phyloP scores from a whole-genome alignment of 1,140 invertebrate species.

The Lucilia cuprina region DNA sequence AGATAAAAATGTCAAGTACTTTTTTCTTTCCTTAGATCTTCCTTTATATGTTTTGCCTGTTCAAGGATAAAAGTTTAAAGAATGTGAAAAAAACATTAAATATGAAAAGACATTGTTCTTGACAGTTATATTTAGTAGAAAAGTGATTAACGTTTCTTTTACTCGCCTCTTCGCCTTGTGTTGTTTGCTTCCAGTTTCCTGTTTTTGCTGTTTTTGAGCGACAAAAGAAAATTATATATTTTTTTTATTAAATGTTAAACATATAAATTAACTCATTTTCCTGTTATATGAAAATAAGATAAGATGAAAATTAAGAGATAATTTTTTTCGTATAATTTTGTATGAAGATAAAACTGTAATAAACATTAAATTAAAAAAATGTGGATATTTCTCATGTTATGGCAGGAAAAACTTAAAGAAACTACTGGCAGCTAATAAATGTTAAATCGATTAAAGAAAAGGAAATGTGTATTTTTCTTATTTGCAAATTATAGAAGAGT shows the following conservation, averaged over 20 bases:
- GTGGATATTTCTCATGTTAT: no score
- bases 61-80: neutral
- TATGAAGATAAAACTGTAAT: no score
- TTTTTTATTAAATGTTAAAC: neutral
- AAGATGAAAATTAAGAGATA: neutral
- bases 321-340: neutral
- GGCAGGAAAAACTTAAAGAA: neutral
- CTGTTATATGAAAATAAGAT: constrained; percentile 3
- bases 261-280: constrained; percentile 33
- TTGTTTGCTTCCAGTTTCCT: neutral
- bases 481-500: no score
- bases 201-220: neutral
- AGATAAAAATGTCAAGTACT: neutral
- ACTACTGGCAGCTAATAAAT: neutral
- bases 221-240: neutral
- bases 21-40: neutral
- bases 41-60: neutral
- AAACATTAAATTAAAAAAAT: no score
- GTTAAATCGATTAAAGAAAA: no score
- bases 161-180: neutral
- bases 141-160: constrained; percentile 20
- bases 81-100: neutral
- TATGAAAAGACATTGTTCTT: constrained; percentile 29
- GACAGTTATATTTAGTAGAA: constrained; percentile 32
- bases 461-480: no score